These are phyloP conservation scores for Papilio xuthus DNA, from an alignment of 1,140 invertebrate species.

Conservation along the genomic window DNA sequence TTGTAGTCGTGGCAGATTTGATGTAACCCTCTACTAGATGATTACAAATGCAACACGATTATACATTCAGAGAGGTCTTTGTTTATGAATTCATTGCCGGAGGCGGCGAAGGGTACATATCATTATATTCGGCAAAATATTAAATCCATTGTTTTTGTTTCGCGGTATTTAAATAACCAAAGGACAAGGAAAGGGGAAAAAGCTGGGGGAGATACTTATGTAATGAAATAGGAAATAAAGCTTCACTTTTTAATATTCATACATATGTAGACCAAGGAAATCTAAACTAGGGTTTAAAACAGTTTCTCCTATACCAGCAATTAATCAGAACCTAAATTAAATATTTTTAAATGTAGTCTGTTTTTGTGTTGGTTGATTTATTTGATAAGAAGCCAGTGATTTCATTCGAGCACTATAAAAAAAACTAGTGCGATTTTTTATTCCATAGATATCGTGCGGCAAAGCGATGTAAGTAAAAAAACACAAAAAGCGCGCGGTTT, in stretches of 20 bases:
- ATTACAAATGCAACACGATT: conserved; percentile 65
- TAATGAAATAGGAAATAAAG: conserved; percentile 6
- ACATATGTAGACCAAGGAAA: background rate
- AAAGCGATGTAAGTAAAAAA: conserved; percentile 48
- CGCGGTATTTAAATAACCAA: conserved; percentile 45
- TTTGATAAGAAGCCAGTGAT: background rate
- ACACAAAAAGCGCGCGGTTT: conserved; percentile 61
- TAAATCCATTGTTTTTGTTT: conserved; percentile 64
- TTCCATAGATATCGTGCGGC: conserved; percentile 1
- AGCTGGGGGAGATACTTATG: background rate
- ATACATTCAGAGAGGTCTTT: conserved; percentile 70
- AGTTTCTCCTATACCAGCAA: background rate
- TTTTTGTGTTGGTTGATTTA: background rate
- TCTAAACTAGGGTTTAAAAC: background rate
- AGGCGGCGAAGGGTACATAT: conserved; percentile 68
- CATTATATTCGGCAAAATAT: conserved; percentile 57
- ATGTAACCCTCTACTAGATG: conserved; percentile 53
- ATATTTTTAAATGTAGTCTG: background rate
- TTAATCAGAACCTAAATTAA: background rate
- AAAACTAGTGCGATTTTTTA: conserved; percentile 5
- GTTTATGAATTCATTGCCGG: conserved; percentile 67
- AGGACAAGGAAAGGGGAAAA: background rate
- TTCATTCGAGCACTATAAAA: background rate
- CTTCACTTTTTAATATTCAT: background rate
- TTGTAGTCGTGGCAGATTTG: conserved; percentile 36